Evolutionary conservation across 2,113 vertebrate genomes (phyloP), one percentile per base, ranked within the genome.

Genomic region (Aptenodytes forsteri): DNA sequence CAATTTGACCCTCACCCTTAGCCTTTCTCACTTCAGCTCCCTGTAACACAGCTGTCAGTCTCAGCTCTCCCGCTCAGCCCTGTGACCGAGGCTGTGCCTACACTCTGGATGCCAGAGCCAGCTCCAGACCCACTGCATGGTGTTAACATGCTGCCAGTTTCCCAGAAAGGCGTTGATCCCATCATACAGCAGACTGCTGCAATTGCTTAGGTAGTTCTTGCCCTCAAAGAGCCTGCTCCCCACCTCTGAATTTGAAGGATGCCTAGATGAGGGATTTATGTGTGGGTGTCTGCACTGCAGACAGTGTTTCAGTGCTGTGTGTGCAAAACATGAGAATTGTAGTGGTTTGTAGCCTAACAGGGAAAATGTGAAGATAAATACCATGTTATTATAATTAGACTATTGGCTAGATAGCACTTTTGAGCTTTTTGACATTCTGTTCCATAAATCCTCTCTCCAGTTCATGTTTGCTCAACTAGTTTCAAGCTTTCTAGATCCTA

Each of bases 11-110:
- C 75, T 87, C 59, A 88, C 76, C 73, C 83, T 87, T 87, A 64
- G 77, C 84, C 81, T 91, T 95, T 96, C 52, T 84, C 81, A 47
- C 56, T 96, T 82, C 56, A 64, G 64, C 47, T 94, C 78, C 81
- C 56, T n/a, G 34, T 52, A 72, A 23, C 44, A 66, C 75, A 80
- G 75, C 84, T 96, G 96, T 34, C 93, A 83, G 73, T 69, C 93
- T 73, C 78, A n/a, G 54, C 66, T 87, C 62, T 75, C 79, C 40
- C 47, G 89, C 50, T 72, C 56, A 77, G 50, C 78, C 75, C 75
- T 85, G 84, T 94, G 92, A 73, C 82, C 1, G 2, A 83, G 78
- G 54, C 75, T 94, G 84, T 96, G 85, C 87, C 70, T 25, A 75
- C 59, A n/a, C 47, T 56, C 58, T 1, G 18, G 62, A 70, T 69